Percentiles rank a stretch among this genome's conserved stretches.
These are phyloP conservation scores for Xiphophorus couchianus DNA, from an alignment of 2,113 vertebrate genomes.

Conservation along the genomic window DNA sequence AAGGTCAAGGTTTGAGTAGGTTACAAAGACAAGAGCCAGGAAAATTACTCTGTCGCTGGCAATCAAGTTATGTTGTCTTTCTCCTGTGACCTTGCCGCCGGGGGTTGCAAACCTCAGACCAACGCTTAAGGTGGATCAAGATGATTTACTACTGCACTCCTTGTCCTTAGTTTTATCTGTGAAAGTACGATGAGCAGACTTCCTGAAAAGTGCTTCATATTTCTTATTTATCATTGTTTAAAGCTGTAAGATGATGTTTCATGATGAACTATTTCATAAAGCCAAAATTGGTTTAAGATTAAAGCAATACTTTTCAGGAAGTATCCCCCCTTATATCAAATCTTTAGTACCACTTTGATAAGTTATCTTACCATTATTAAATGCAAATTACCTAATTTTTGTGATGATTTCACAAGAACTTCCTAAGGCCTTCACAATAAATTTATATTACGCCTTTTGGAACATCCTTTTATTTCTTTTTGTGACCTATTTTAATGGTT, in stretches of 20 bases:
- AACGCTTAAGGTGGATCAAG: conserved; percentile 14
- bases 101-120: background rate
- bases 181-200: background rate
- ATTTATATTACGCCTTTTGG: background rate
- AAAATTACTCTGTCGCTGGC: conserved; percentile 55
- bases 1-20: conserved; percentile 3
- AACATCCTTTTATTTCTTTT: no score
- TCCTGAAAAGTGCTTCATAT: background rate
- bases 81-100: conserved; percentile 40
- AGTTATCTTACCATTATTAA: background rate
- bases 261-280: background rate
- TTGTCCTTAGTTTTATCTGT: conserved; percentile 22
- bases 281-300: background rate
- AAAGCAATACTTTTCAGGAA: background rate
- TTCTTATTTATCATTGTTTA: background rate
- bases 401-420: background rate
- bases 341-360: background rate
- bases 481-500: background rate
- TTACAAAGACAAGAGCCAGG: conserved; percentile 40
- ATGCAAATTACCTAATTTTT: background rate
- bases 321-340: background rate
- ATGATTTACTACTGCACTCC: background rate
- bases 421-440: background rate
- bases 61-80: conserved; percentile 34
- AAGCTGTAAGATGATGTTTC: background rate